Evolutionary conservation across 2,888 invertebrate species (phyloP).

Genomic region (Tanytarsus gracilentus): DNA sequence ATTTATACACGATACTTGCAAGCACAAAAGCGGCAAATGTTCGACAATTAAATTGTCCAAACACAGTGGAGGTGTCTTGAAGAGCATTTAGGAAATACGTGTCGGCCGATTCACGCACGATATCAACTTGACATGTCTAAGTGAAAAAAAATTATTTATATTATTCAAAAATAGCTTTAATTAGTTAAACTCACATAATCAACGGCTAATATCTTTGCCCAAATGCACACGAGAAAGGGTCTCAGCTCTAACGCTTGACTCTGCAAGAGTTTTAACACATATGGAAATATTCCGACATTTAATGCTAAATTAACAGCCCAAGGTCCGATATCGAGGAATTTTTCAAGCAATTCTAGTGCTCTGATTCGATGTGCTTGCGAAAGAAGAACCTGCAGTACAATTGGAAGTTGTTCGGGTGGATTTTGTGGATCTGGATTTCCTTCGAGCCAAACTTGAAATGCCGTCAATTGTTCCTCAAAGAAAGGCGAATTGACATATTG

Average conservation of each 20-base stretch:
- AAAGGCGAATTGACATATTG: slow-evolving; percentile 72
- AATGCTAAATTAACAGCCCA: slow-evolving; percentile 94
- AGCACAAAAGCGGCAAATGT: slow-evolving; percentile 93
- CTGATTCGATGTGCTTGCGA: slow-evolving; percentile 78
- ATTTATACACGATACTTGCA: slow-evolving; percentile 85
- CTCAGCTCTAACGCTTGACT: slow-evolving; percentile 87
- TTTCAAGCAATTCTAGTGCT: slow-evolving; percentile 86
- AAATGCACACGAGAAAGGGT: slow-evolving; percentile 91
- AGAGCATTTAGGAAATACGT: slow-evolving; percentile 90
- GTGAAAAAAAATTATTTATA: slow-evolving; percentile 34
- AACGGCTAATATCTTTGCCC: slow-evolving; percentile 97
- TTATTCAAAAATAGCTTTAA: slow-evolving; percentile 21
- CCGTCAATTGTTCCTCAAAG: slow-evolving; percentile 95
- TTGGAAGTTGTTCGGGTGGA: slow-evolving; percentile 93
- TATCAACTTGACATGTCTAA: slow-evolving; percentile 87
- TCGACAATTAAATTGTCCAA: slow-evolving; percentile 63
- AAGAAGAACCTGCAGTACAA: slow-evolving; percentile 83
- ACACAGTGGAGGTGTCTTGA: slow-evolving; percentile 58
- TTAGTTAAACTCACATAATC: slow-evolving; percentile 62
- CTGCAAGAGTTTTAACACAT: slow-evolving; percentile 92
- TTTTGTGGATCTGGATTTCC: slow-evolving; percentile 45
- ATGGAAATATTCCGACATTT: slow-evolving; percentile 97
- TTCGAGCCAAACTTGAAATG: slow-evolving; percentile 91
- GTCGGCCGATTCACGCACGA: slow-evolving; percentile 88
- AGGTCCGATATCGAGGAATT: slow-evolving; percentile 89